Base-by-base conservation (phyloP, 37 sponge, comb jelly and placozoan species). In the Chondrilla cf. caribensis region DNA sequence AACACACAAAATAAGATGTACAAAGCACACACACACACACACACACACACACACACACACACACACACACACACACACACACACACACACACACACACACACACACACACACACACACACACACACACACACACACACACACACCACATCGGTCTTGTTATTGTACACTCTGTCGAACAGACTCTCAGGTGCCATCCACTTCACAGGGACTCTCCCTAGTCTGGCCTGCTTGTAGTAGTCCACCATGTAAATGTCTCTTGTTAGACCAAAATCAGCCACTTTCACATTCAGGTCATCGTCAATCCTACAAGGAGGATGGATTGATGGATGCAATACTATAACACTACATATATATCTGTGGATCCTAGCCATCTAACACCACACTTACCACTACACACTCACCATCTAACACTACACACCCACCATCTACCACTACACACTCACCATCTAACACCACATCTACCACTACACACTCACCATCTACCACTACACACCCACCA, bases 91-190 rank as follows among this genome's bases (percentile, higher is more conserved):
- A 37, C 43, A 43, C 77, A 35, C 62, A 67, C 62, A 79, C 79
- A 68, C 70, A 79, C 79, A 68, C 58, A 35, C 58, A 85, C 79
- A 84, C 77, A 51, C 82, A 78, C 77, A 66, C 68, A 76, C 68
- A 78, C 77, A 66, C 25, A 47, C 60, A 57, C 36, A 70, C 47
- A 43, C 58, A 14, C 58, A 8, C 0, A 24, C 19, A 21, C 76
- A 41, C 25, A 73, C 76, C 76, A 73, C 76, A 42, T 73, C 76
- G 36, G 76, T 73, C 44, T 73, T 73, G 44, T 73, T 32, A 15
- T 73, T 73, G 43, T 73, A 73, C 44, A 73, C 76, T 73, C 76
- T 38, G 76, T 73, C 76, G 40, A 73, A 73, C 41, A 73, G 44
- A 37, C 76, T 73, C 76, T 73, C 76, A 2, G 76, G 76, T 3